Conservation (phyloP, 2,888 invertebrate species). For the Anorthoa munda region DNA sequence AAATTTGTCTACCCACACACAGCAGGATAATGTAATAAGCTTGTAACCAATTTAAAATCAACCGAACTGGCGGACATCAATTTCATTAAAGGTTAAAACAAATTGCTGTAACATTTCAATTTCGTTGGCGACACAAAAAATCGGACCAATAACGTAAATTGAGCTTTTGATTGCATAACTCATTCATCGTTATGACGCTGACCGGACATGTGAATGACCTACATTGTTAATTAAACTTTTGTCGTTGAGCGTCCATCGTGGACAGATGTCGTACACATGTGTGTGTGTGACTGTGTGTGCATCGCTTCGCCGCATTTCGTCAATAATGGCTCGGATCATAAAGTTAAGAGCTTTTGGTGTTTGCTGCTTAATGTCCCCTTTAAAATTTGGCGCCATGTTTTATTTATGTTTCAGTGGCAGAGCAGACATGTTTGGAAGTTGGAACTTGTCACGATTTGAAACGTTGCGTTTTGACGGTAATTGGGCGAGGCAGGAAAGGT, state of each 20-base stretch:
- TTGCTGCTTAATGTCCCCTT: constrained; percentile 51
- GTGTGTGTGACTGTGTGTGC: constrained; percentile 68
- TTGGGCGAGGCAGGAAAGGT: neutral
- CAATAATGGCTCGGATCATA: constrained; percentile 57
- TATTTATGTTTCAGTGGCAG: constrained; percentile 23
- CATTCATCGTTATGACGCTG: constrained; percentile 37
- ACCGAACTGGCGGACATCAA: constrained; percentile 8
- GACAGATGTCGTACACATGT: constrained; percentile 78
- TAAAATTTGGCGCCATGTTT: constrained; percentile 61
- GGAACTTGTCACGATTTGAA: constrained; percentile 9
- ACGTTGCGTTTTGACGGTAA: neutral
- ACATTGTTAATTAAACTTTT: constrained; percentile 69
- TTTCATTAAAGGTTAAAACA: constrained; percentile 41
- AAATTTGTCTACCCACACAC: neutral
- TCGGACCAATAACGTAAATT: constrained; percentile 18
- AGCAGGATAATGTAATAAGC: neutral
- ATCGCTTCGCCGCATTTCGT: constrained; percentile 61
- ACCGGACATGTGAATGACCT: constrained; percentile 62
- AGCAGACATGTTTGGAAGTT: constrained; percentile 9
- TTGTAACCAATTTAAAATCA: constrained; percentile 11
- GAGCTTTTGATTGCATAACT: constrained; percentile 32
- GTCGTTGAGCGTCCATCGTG: constrained; percentile 64
- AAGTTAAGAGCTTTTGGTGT: constrained; percentile 59
- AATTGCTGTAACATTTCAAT: constrained; percentile 35
- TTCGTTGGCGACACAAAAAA: constrained; percentile 20